Percentiles rank a stretch among this genome's conserved stretches.
phyloP scores from a whole-genome alignment of 1,140 invertebrate genomes.

The Pararge aegeria region DNA sequence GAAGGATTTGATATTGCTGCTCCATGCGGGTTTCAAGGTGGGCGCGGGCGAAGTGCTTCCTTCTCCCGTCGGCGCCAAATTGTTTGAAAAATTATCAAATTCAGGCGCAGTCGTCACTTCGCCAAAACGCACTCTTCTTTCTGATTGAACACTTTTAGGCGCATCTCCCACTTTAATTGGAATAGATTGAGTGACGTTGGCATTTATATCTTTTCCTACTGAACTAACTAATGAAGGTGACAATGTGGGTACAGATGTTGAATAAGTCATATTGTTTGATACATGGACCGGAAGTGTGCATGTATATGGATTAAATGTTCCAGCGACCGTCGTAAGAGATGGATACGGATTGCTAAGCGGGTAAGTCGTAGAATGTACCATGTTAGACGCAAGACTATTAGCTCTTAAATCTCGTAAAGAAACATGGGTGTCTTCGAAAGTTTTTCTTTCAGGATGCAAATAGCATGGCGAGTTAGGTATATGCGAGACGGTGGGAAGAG shows the following conservation, averaged over 20 bases:
- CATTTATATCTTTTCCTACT: conserved; percentile 59
- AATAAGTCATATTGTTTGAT: conserved; percentile 43
- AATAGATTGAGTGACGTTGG: conserved; percentile 55
- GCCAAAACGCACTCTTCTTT: conserved; percentile 74
- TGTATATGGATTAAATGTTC: conserved; percentile 71
- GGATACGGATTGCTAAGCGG: conserved; percentile 67
- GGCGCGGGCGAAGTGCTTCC: conserved; percentile 58
- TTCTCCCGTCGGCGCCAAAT: conserved; percentile 56
- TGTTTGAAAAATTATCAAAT: conserved; percentile 51
- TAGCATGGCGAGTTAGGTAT: conserved; percentile 68
- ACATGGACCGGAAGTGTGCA: conserved; percentile 50
- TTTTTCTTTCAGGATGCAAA: conserved; percentile 60
- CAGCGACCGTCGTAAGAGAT: conserved; percentile 67
- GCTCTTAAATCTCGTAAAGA: conserved; percentile 58
- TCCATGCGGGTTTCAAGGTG: conserved; percentile 69
- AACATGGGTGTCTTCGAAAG: conserved; percentile 47
- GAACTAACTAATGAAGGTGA: conserved; percentile 45
- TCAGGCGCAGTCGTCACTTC: conserved; percentile 63
- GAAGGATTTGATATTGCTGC: conserved; percentile 76
- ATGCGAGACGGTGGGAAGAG: conserved; percentile 69
- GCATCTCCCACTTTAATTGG: conserved; percentile 44
- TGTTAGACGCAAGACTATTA: conserved; percentile 49
- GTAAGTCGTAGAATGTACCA: conserved; percentile 69
- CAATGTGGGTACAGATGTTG: conserved; percentile 42
- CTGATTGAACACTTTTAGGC: conserved; percentile 61